Conservation (phyloP, 2,888 invertebrate genomes). For the Lasioglossum oenotherae region DNA sequence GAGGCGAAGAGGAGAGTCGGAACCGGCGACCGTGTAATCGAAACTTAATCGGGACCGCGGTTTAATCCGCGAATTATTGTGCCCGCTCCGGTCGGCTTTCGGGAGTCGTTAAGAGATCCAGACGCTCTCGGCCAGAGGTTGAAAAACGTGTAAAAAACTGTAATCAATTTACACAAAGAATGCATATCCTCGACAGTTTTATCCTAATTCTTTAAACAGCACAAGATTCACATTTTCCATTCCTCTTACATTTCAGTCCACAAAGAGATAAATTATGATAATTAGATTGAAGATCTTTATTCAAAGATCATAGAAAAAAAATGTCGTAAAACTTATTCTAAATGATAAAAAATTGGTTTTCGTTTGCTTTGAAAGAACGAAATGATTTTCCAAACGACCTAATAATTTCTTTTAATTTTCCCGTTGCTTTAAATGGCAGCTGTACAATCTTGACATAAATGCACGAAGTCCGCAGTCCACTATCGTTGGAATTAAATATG, state of each 20-base stretch:
- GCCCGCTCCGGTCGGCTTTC: slow-evolving; percentile 29
- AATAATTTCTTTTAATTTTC: not conserved
- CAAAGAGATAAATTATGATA: no score
- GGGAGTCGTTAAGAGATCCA: slow-evolving; percentile 8
- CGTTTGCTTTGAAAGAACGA: no score
- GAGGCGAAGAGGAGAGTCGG: not conserved
- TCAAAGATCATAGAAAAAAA: no score
- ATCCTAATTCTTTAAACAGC: not conserved
- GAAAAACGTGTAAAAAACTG: not conserved
- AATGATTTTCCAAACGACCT: no score
- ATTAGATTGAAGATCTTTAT: no score
- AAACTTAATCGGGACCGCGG: slow-evolving; percentile 6
- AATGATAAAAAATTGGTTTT: no score
- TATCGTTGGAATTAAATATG: not conserved
- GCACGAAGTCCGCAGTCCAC: not conserved
- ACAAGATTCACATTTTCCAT: no score
- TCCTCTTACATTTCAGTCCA: no score
- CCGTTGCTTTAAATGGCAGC: not conserved
- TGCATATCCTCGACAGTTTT: not conserved
- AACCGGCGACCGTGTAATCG: not conserved
- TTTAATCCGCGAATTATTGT: slow-evolving; percentile 11
- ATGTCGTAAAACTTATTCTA: no score
- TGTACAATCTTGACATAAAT: no score
- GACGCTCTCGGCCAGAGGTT: slow-evolving; percentile 38
- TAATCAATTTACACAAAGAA: not conserved